Base-by-base conservation (phyloP, 2,888 invertebrate species). In the Corbicula japonica region DNA sequence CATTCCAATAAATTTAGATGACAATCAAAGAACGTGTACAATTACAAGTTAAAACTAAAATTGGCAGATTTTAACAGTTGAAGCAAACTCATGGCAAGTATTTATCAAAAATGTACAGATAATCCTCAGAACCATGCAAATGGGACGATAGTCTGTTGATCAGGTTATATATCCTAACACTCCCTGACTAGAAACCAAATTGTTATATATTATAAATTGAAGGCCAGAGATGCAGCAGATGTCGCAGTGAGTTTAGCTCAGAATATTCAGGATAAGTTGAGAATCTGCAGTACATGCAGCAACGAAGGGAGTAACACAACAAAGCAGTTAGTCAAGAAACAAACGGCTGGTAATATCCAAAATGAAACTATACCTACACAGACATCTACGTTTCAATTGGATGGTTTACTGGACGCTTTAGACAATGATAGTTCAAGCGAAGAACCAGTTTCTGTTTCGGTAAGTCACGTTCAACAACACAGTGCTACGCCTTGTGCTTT, bases 161-260 rank as follows among this genome's bases (percentile, higher is more conserved):
- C n/a, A n/a, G n/a, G n/a, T n/a, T n/a, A n/a, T n/a, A n/a, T n/a
- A n/a, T n/a, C n/a, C n/a, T n/a, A n/a, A n/a, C n/a, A n/a, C n/a
- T n/a, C n/a, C n/a, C n/a, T n/a, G n/a, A n/a, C n/a, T n/a, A n/a
- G n/a, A n/a, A n/a, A n/a, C n/a, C n/a, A n/a, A n/a, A n/a, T n/a
- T n/a, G n/a, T n/a, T n/a, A n/a, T n/a, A n/a, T n/a, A n/a, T 35
- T 8, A 18, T 41, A 26, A 38, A 2, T 32, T 56, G 30, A 15
- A 80, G 80, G 73, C 76, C 5, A 69, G 54, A 50, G 21, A 68
- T 4, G 68, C 82, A 3, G 82, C 82, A 10, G 8, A 34, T n/a
- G 63, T 78, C 50, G 68, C 75, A 0, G 10, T 75, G 3, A 30
- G 60, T 2, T 58, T 82, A 21, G 75, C 72, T n/a, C 62, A 58